phyloP scores from a whole-genome alignment of 1,140 invertebrate genomes.

The Globodera ellingtonae region DNA sequence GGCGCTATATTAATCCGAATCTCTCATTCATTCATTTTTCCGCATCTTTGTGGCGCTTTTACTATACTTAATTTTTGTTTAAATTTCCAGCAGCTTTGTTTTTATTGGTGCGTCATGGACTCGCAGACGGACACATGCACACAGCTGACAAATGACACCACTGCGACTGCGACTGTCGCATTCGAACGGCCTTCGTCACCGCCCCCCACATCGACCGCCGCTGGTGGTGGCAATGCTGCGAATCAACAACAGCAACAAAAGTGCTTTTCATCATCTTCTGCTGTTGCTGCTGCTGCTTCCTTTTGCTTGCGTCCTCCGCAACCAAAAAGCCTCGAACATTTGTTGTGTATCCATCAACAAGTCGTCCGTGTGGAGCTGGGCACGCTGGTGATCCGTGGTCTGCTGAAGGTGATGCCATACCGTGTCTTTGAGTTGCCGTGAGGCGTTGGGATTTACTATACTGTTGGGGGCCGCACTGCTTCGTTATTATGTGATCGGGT shows the following conservation, averaged over 20 bases:
- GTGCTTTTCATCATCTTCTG: no score
- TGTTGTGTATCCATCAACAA: constrained; percentile 12
- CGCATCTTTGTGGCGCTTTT: neutral
- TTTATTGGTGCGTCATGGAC: constrained; percentile 59
- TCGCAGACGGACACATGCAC: constrained; percentile 41
- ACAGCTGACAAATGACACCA: constrained; percentile 58
- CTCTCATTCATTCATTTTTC: no score
- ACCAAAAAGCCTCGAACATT: constrained; percentile 12
- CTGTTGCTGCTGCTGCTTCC: no score
- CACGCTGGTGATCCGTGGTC: neutral
- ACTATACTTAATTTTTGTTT: constrained; percentile 57
- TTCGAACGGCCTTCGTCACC: neutral
- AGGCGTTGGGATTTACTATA: no score
- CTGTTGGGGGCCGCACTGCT: no score
- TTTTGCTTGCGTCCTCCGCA: no score
- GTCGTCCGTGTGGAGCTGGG: constrained; percentile 4
- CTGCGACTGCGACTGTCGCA: constrained; percentile 34
- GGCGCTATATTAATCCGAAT: no score
- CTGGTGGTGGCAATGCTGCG: neutral
- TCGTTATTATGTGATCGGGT: no score
- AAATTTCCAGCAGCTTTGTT: constrained; percentile 31
- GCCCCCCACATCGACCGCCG: neutral
- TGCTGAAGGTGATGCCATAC: no score
- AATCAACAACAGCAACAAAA: neutral
- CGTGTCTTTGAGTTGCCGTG: no score